Conservation (phyloP, 2,113 vertebrate species). For the Halichoeres trimaculatus region DNA sequence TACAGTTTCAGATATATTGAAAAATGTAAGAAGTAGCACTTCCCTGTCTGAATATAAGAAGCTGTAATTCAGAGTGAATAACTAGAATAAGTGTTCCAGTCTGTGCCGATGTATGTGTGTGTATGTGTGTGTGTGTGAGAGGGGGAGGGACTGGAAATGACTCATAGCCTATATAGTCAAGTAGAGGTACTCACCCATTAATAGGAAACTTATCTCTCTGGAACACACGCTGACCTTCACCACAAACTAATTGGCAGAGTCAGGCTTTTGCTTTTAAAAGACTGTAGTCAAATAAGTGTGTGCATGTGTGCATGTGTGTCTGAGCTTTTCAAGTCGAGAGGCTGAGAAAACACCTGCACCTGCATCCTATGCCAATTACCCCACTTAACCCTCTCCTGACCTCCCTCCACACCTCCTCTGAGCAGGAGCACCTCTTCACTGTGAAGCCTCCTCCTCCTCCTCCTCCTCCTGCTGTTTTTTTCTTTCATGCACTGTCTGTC, state of each 20-base stretch:
- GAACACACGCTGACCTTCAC: constrained; percentile 71
- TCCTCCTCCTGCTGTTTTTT: not conserved
- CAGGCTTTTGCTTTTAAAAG: constrained; percentile 56
- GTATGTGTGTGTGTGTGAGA: too few relatives aligned
- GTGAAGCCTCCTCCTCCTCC: constrained; percentile 25
- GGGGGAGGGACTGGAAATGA: constrained; percentile 25
- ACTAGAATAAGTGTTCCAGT: not conserved
- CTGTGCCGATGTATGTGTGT: not conserved
- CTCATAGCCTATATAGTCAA: constrained; percentile 53
- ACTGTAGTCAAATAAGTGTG: constrained; percentile 42
- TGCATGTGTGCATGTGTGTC: not conserved
- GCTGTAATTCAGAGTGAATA: constrained; percentile 29
- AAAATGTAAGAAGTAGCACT: too few relatives aligned
- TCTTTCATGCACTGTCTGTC: constrained; percentile 29
- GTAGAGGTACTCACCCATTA: constrained; percentile 62
- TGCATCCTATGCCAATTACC: constrained; percentile 70
- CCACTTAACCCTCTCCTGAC: constrained; percentile 66
- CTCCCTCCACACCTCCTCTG: constrained; percentile 35
- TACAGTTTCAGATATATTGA: not conserved
- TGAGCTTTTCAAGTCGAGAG: constrained; percentile 48
- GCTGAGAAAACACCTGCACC: constrained; percentile 59
- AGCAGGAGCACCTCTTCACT: constrained; percentile 42
- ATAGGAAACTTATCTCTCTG: constrained; percentile 77
- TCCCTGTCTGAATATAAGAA: constrained; percentile 3
- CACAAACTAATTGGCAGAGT: constrained; percentile 68